Evolutionary conservation across 2,797 vertebrate genomes (phyloP).

Genomic region (Emys orbicularis): DNA sequence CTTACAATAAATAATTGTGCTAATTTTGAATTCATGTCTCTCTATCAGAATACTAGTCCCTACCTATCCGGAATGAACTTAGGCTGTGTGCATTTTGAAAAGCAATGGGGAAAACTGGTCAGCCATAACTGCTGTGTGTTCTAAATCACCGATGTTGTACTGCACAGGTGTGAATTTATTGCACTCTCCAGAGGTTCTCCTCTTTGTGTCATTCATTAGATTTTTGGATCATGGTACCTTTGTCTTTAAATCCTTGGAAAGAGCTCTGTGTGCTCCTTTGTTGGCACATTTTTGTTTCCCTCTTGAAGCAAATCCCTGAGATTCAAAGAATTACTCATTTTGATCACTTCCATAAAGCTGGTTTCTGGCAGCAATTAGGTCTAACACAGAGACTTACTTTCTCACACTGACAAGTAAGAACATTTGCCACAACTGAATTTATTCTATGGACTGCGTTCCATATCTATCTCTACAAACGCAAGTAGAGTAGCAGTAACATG

Average conservation of each 20-base stretch:
- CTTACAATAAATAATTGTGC: neutral
- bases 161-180: conserved; percentile 24
- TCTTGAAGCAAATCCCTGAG: conserved; percentile 51
- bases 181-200: conserved; percentile 19
- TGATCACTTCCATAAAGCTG: conserved; percentile 47
- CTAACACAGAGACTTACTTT: conserved; percentile 23
- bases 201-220: conserved; percentile 32
- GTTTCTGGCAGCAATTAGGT: conserved; percentile 60
- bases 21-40: neutral
- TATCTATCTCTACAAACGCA: neutral
- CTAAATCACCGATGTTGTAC: neutral
- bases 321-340: conserved; percentile 57
- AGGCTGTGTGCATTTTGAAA: neutral
- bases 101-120: neutral
- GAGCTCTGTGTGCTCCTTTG: conserved; percentile 7
- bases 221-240: conserved; percentile 39
- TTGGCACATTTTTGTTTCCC: conserved; percentile 42
- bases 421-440: neutral
- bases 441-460: neutral
- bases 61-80: neutral
- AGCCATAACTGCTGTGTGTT: neutral
- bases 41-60: neutral
- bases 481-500: neutral
- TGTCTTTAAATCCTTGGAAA: conserved; percentile 55
- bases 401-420: conserved; percentile 46